Base-by-base conservation (phyloP, 2,113 vertebrate species). In the Cephalopterus ornatus region DNA sequence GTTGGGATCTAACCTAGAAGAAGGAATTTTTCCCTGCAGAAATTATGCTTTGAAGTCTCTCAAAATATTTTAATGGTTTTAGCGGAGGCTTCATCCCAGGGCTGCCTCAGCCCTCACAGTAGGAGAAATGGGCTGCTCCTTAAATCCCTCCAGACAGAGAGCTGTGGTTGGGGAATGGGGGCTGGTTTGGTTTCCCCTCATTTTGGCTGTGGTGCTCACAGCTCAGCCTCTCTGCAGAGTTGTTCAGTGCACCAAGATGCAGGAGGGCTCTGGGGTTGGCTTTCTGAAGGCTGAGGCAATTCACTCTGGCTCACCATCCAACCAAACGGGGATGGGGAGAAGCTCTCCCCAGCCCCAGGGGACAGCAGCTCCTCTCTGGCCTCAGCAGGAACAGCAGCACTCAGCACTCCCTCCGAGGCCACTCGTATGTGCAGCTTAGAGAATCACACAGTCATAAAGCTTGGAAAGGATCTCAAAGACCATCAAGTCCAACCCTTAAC, bases 341-440 rank as follows among this genome's bases (percentile, higher is more conserved):
- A 62, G n/a, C 20, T 68, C 9, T 86, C 15, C 30, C 17, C 63
- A 39, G 33, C 7, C 23, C 6, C 18, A 62, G 55, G 17, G 44
- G 44, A 11, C 30, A 72, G 58, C 58, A 72, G 9, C 59, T 81
- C 12, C 59, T 70, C 28, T 72, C 53, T 6, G 8, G 33, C 56
- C 49, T 55, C 58, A 77, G 63, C 59, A 50, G 66, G 30, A 73
- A 68, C 28, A 74, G 11, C 4, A 22, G 5, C 42, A 12, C 58
- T 62, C 70, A 77, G 0, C 28, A 2, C 8, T 19, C 61, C 13
- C 56, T 42, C n/a, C 0, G 0, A 17, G 49, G 56, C 33, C 44
- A 14, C 27, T 33, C 1, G 0, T 3, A 7, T 0, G 0, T 28
- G 72, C 49, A n/a, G 21, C 37, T 53, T 18, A 26, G 19, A n/a